Base-by-base conservation (phyloP, 1,140 invertebrate genomes). In the Rhyzopertha dominica region DNA sequence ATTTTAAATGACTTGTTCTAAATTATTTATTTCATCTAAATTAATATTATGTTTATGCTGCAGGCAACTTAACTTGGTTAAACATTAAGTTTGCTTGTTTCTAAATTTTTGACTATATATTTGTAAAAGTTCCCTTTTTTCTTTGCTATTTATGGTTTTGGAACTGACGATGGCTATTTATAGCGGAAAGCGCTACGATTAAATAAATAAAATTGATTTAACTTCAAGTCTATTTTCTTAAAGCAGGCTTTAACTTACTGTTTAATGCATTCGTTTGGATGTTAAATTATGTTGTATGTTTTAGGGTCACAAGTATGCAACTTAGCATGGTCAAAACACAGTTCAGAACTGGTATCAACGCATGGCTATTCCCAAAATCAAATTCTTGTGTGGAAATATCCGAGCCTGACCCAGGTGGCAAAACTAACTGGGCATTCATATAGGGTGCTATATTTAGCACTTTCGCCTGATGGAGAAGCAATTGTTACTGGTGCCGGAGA, bases 281-380 rank as follows among this genome's bases (percentile, higher is more conserved):
- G 25, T 26, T 26, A 26, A 26, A 26, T 34, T 31, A 17, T 20
- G 16, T 42, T 51, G 17, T 14, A 41, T 49, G 25, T 58, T 63
- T 34, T 59, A 77, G 91, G 94, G n/a, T 95, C 91, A 0, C 95
- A 87, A 73, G 95, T 99, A 10, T 99, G 96, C 70, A 99, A 99
- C 73, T 71, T 99, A 35, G 95, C 95, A 16, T 99, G 97, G 97
- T 98, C 95, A 9, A 98, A 97, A 68, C 94, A 98, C 72, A 94
- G 93, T 35, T 95, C 92, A 50, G 95, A 99, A 73, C 71, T 99
- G 60, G 95, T 98, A 44, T 96, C 92, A 59, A 99, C 96, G 1
- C 97, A 99, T 68, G 97, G 97, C 1, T 99, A 99, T 65, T 98
- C 95, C 18, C 96, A 98, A 67, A 99, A 99, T 71, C 96, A 99